Percentiles rank a stretch among this genome's conserved stretches.
These are phyloP conservation scores for Drosophila dives DNA, from an alignment of 2,888 invertebrate species.

Conservation along the genomic window DNA sequence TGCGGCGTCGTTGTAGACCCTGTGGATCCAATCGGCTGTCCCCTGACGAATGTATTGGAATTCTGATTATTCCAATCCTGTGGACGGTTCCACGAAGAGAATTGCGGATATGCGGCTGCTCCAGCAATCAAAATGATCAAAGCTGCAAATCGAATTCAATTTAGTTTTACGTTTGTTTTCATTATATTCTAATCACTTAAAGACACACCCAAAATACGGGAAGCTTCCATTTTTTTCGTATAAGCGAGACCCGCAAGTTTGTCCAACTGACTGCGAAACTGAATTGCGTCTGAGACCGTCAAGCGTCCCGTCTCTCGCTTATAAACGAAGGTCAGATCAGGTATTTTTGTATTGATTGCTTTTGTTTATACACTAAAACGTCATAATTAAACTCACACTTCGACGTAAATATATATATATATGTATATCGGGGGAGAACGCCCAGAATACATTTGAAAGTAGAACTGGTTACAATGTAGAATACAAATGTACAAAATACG, in stretches of 20 bases:
- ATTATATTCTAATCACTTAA: neutral
- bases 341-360: slow-evolving; percentile 40
- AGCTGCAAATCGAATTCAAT: slow-evolving; percentile 2
- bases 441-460: slow-evolving; percentile 15
- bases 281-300: slow-evolving; percentile 45
- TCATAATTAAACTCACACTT: slow-evolving; percentile 19
- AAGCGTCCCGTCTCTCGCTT: slow-evolving; percentile 33
- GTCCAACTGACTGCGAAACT: slow-evolving; percentile 27
- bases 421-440: slow-evolving; percentile 25
- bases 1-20: slow-evolving; percentile 40
- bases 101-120: slow-evolving; percentile 35
- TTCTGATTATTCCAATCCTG: neutral
- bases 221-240: slow-evolving; percentile 27
- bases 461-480: slow-evolving; percentile 20
- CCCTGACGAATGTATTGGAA: slow-evolving; percentile 29
- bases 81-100: slow-evolving; percentile 5
- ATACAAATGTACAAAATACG: neutral
- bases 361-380: slow-evolving; percentile 13
- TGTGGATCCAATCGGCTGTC: slow-evolving; percentile 25
- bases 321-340: slow-evolving; percentile 45
- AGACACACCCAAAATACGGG: slow-evolving; percentile 33
- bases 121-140: slow-evolving; percentile 23
- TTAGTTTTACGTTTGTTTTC: neutral
- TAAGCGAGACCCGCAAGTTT: slow-evolving; percentile 25
- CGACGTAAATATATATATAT: slow-evolving; percentile 14